phyloP scores from a whole-genome alignment of 37 sponge, comb jelly and placozoan genomes.

The Cladorhizidae sp. region DNA sequence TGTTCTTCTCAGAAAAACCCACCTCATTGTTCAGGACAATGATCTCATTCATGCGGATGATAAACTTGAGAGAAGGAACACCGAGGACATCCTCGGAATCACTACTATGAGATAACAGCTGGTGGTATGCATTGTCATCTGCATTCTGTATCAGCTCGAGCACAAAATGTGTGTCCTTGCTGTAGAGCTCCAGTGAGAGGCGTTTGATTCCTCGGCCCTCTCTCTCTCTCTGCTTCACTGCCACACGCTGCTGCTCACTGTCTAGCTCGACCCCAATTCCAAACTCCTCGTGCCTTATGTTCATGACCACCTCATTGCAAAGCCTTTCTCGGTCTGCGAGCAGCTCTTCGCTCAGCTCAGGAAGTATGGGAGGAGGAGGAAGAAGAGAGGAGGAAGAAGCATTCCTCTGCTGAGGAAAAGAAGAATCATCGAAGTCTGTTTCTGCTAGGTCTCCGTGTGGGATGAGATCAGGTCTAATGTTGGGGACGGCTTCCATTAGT shows the following conservation, averaged over 20 bases:
- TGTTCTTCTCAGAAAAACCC: constrained; percentile 63
- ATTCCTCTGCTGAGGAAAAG: no score
- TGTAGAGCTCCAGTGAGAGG: constrained; percentile 72
- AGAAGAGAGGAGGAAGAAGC: not conserved
- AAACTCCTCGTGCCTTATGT: constrained; percentile 58
- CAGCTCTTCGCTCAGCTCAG: not conserved
- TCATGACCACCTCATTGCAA: constrained; percentile 22
- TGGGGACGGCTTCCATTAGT: no score
- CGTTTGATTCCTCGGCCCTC: constrained; percentile 60
- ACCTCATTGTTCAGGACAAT: constrained; percentile 67
- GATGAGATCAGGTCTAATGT: not conserved
- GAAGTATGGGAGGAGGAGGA: not conserved
- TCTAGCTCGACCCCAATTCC: constrained; percentile 59
- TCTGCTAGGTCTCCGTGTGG: not conserved
- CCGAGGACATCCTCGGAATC: not conserved
- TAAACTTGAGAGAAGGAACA: constrained; percentile 61
- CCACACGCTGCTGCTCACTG: constrained; percentile 18
- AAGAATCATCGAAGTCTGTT: not conserved
- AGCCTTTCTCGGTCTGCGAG: constrained; percentile 3
- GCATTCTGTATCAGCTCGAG: constrained; percentile 77
- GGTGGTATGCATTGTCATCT: constrained; percentile 66
- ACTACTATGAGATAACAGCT: not conserved
- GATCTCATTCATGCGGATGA: constrained; percentile 9
- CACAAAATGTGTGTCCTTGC: constrained; percentile 80
- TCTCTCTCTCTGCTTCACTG: constrained; percentile 46